Evolutionary conservation across 2,113 vertebrate genomes (phyloP).

Genomic region (Elanoides forficatus): DNA sequence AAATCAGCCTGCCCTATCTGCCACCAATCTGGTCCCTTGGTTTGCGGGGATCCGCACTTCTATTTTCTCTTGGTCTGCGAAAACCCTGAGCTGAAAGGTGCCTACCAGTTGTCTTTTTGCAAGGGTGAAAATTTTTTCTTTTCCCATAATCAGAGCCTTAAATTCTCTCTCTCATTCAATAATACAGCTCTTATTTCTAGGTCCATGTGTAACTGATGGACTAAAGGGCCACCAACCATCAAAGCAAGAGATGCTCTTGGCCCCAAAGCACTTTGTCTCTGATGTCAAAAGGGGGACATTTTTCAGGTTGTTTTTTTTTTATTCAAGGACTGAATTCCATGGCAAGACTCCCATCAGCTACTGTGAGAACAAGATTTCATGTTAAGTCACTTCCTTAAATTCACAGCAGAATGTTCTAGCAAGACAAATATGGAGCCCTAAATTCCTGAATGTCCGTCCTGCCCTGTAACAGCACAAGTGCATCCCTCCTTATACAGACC

Average conservation of each 20-base stretch:
- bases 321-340: not conserved
- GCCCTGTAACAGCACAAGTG: not conserved
- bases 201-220: not conserved
- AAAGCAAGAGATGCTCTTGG: not conserved
- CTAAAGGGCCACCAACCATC: not conserved
- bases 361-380: not conserved
- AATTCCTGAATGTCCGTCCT: not conserved
- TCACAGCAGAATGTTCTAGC: not conserved
- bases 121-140: not conserved
- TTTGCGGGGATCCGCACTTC: not conserved
- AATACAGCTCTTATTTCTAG: not conserved
- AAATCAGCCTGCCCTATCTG: slow-evolving; percentile 60
- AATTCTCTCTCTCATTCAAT: not conserved
- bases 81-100: not conserved
- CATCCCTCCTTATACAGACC: not conserved
- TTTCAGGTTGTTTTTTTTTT: not conserved
- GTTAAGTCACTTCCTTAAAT: not conserved
- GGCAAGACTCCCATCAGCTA: not conserved
- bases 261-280: not conserved
- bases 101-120: not conserved
- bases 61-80: not conserved
- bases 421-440: not conserved
- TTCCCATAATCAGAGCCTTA: not conserved
- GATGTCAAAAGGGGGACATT: not conserved
- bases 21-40: slow-evolving; percentile 74